phyloP scores from a whole-genome alignment of 2,888 invertebrate genomes.

The Eupithecia subfuscata region DNA sequence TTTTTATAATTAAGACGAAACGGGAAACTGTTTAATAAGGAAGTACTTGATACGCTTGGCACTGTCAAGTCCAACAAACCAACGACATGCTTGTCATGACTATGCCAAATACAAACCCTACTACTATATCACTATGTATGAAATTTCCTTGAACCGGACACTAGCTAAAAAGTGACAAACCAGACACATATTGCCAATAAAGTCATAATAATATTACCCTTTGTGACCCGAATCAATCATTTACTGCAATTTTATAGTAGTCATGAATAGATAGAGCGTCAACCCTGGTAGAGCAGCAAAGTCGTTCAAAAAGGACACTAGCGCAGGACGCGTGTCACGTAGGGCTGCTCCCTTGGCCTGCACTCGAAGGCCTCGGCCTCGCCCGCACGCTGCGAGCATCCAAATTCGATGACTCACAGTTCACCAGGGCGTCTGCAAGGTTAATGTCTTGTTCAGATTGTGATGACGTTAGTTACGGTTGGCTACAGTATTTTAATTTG shows the following conservation, averaged over 20 bases:
- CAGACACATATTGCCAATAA: no score
- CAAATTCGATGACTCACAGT: conserved; percentile 69
- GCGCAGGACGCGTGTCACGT: conserved; percentile 63
- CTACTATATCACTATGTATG: not conserved
- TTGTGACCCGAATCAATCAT: not conserved
- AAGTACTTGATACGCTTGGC: not conserved
- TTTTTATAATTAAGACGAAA: not conserved
- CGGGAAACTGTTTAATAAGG: not conserved
- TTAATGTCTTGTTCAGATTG: conserved; percentile 53
- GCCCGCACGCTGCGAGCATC: conserved; percentile 71
- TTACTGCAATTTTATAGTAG: not conserved
- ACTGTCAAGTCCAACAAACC: not conserved
- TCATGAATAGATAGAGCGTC: not conserved
- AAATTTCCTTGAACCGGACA: no score
- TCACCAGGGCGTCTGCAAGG: conserved; percentile 58
- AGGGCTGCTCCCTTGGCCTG: conserved; percentile 70
- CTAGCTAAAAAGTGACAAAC: no score
- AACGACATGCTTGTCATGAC: not conserved
- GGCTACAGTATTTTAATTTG: not conserved
- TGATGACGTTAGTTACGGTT: conserved; percentile 28
- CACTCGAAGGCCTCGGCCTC: conserved; percentile 72
- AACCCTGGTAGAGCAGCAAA: not conserved
- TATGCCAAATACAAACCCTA: not conserved
- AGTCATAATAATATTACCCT: no score
- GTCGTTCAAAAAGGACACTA: conserved; percentile 7